Evolutionary conservation across 2,113 vertebrate genomes (phyloP), one percentile per base, ranked within the genome.

Genomic region (Misgurnus mizolepis): DNA sequence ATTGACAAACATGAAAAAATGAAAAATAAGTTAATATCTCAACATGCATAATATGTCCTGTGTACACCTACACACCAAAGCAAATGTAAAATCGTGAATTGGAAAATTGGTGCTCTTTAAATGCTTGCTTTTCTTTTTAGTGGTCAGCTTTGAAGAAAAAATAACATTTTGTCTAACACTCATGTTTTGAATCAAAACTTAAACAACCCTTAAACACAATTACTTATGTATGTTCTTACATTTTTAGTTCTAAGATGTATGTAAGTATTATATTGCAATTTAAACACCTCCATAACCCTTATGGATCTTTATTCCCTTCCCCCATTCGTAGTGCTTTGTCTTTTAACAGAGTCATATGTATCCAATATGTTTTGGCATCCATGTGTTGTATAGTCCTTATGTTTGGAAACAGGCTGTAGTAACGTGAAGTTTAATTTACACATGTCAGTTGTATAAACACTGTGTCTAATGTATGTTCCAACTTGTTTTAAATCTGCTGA

Each of bases 401-500:
- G 50, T 53, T 53, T 53, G 50, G 12, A 53, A 53, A 53, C 50
- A 53, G 50, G 15, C 50, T 12, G 12, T 15, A 15, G 50, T 53
- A 53, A 53, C 12, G 12, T 53, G 50, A 53, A 53, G 55, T 58
- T 58, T 67, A 34, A 78, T 47, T 72, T 40, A 7, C 49, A 50
- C 61, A 4, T 56, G 47, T 43, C n/a, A 56, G 60, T 55, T 62
- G 12, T 49, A 9, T 18, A 78, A 74, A 40, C 55, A 17, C 50
- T 39, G 12, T 34, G 14, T 72, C n/a, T 27, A 66, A 61, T 71
- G n/a, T 76, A 80, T 66, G 66, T 73, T 45, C 11, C 40, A 60
- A 64, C 40, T 58, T 69, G 62, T 34, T 84, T 80, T 70, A 65
- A 58, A 84, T 67, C 73, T 68, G 67, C 72, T 71, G 61, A 80